These are phyloP conservation scores for Carassius carassius DNA, from an alignment of 2,113 vertebrate species.

Conservation along the genomic window DNA sequence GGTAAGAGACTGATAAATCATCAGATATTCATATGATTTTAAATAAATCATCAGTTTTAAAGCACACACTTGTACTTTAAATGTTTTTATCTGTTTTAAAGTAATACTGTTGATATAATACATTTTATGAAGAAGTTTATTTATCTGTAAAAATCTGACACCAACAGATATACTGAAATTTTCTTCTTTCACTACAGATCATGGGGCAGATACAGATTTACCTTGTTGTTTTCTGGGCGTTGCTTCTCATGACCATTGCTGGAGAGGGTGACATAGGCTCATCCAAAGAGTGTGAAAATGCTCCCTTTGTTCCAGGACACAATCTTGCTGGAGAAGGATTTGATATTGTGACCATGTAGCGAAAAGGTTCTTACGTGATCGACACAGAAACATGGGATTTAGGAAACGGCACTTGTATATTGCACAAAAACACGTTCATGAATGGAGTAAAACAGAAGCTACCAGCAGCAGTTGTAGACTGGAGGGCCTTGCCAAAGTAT, in stretches of 20 bases:
- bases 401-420: conserved; percentile 57
- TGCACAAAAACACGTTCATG: conserved; percentile 57
- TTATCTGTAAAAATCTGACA: neutral
- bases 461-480: conserved; percentile 62
- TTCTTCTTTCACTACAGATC: neutral
- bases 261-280: conserved; percentile 1
- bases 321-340: conserved; percentile 69
- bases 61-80: neutral
- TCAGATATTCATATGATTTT: neutral
- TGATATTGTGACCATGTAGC: conserved; percentile 68
- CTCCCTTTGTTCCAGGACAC: conserved; percentile 46
- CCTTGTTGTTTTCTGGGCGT: neutral
- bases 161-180: neutral
- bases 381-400: conserved; percentile 52
- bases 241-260: neutral
- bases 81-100: neutral
- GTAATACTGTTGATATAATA: neutral
- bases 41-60: neutral
- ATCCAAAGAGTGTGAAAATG: conserved; percentile 49
- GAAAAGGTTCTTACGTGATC: conserved; percentile 63
- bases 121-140: neutral
- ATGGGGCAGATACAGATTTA: conserved; percentile 1
- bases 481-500: conserved; percentile 58
- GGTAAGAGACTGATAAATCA: neutral
- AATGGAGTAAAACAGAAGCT: conserved; percentile 52